These are phyloP conservation scores for Fulica atra DNA, from an alignment of 2,113 vertebrate genomes.

Conservation along the genomic window DNA sequence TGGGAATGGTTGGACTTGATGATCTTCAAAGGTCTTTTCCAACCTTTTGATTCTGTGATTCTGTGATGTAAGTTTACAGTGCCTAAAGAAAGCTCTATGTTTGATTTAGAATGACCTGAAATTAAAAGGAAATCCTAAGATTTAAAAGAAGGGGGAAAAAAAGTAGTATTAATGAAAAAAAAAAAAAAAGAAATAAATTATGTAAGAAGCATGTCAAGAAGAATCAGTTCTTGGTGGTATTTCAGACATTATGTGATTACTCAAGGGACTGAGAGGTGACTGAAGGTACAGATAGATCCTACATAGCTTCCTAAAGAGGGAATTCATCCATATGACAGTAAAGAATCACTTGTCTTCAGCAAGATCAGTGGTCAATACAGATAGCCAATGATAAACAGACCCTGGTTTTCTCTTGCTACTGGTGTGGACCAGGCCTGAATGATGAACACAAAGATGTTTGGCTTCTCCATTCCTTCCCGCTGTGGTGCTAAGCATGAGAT, in stretches of 20 bases:
- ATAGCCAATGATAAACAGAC: not conserved
- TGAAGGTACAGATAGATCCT: not conserved
- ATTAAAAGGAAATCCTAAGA: not conserved
- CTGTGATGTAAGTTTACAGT: not conserved
- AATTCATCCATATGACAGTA: not conserved
- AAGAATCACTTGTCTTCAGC: not conserved
- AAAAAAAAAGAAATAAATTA: not conserved
- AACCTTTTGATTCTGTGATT: too few species aligned
- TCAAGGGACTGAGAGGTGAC: not conserved
- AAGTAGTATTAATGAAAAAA: not conserved
- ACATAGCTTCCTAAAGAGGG: not conserved
- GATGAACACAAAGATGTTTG: not conserved
- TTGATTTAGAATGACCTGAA: not conserved
- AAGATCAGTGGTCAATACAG: not conserved
- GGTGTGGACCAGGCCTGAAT: not conserved
- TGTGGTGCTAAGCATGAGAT: fast-evolving
- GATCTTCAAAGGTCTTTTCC: too few species aligned
- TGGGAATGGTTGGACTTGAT: too few species aligned
- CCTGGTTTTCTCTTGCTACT: not conserved
- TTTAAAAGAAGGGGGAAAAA: not conserved
- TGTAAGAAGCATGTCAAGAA: not conserved
- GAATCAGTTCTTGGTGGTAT: not conserved
- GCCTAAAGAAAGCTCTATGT: not conserved
- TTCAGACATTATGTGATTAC: not conserved
- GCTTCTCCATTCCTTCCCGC: not conserved